These are phyloP conservation scores for Scolopax mira DNA, from an alignment of 2,113 vertebrate species.

Conservation along the genomic window DNA sequence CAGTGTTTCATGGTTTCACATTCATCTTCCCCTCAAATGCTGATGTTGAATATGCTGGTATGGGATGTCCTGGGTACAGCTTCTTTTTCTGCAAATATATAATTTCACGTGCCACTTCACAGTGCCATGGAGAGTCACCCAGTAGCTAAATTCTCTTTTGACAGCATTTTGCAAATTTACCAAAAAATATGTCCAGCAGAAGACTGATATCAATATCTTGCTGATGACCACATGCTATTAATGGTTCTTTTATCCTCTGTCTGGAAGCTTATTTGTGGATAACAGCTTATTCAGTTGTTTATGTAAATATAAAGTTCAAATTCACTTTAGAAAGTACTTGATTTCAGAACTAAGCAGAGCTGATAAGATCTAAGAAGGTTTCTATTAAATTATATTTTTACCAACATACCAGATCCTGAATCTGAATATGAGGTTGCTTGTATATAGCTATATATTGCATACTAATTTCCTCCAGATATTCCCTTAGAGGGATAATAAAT, in stretches of 20 bases:
- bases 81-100: neutral
- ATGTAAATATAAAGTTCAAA: neutral
- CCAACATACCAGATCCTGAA: neutral
- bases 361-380: neutral
- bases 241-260: neutral
- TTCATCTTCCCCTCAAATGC: neutral
- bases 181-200: neutral
- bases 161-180: neutral
- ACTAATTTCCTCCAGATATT: constrained; percentile 39
- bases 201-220: neutral
- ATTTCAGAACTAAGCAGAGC: neutral
- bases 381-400: neutral
- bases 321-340: neutral
- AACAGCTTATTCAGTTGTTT: neutral
- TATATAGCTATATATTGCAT: neutral
- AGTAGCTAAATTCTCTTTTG: neutral
- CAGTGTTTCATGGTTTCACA: neutral
- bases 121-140: neutral
- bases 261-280: neutral
- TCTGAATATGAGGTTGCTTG: neutral
- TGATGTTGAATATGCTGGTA: neutral
- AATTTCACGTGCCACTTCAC: neutral
- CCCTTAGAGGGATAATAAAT: constrained; percentile 22
- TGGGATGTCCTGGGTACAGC: neutral
- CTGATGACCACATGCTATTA: neutral